Evolutionary conservation across 2,888 invertebrate species (phyloP), one percentile per base, ranked within the genome.

Genomic region (Sphaerophoria taeniata): DNA sequence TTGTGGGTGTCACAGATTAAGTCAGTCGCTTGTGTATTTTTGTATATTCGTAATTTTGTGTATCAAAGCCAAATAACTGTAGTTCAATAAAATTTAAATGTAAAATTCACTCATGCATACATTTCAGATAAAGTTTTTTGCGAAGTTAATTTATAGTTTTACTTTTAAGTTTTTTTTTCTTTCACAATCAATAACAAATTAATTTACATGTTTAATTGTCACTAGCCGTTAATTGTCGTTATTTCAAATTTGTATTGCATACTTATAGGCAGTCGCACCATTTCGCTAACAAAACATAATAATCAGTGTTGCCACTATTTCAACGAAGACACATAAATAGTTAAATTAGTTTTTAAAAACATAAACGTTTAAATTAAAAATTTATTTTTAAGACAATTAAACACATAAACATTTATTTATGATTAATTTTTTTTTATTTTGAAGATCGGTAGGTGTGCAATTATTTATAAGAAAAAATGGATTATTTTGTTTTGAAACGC

Each of bases 381-480:
- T 58, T 51, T 58, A 12, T 12, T 56, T 56, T 43, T 39, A 3
- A 47, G 87, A 84, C 86, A 87, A 87, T 87, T 86, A 87, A 87
- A 87, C 87, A 87, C 47, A 76, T 79, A 83, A 77, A 83, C 74
- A 76, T 75, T 61, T 53, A 58, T 63, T 69, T 63, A 72, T 70
- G 88, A 87, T 84, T 24, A 24, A 24, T 24, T 24, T 49, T 60
- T 69, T 51, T 33, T 74, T 58, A 60, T 78, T 80, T 69, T 51
- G 12, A 70, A 56, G 65, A 65, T 67, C 70, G 70, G 74, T 73
- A 80, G 71, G 75, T 77, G 83, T 79, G 84, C 45, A 80, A 75
- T 87, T 7, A 65, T 87, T 63, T 63, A 63, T 31, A 78, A 72
- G 87, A 80, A 88, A 78, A 87, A 80, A 88, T 84, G 87, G 87